phyloP scores from a whole-genome alignment of 2,113 vertebrate species.

The Prochilodus magdalenae region DNA sequence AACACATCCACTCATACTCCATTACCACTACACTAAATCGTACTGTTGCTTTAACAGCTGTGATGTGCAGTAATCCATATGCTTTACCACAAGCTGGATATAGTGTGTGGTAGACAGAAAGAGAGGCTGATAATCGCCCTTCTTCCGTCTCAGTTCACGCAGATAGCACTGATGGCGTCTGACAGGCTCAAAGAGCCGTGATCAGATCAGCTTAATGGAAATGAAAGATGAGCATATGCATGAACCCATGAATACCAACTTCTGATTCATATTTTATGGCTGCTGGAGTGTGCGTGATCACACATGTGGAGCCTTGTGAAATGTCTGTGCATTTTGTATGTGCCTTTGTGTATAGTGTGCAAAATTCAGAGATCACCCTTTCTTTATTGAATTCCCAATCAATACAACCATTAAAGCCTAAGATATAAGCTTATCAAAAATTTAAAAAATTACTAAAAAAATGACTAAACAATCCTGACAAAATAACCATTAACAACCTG shows the following conservation, averaged over 20 bases:
- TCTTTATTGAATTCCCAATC: too few relatives aligned
- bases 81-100: slow-evolving; percentile 52
- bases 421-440: too few relatives aligned
- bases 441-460: too few relatives aligned
- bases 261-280: slow-evolving; percentile 42
- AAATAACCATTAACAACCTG: too few relatives aligned
- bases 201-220: slow-evolving; percentile 54
- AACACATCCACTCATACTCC: slow-evolving; percentile 62
- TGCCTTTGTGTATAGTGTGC: not conserved
- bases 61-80: slow-evolving; percentile 78
- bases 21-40: slow-evolving; percentile 70
- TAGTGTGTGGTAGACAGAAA: not conserved
- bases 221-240: slow-evolving; percentile 39
- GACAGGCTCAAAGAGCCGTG: slow-evolving; percentile 37
- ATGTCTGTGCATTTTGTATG: slow-evolving; percentile 30
- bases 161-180: slow-evolving; percentile 54
- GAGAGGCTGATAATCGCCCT: slow-evolving; percentile 31
- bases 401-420: too few relatives aligned
- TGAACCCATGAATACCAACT: slow-evolving; percentile 33
- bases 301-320: slow-evolving; percentile 8
- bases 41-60: slow-evolving; percentile 75
- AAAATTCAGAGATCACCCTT: too few relatives aligned
- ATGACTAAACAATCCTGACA: too few relatives aligned
- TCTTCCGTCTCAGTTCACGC: slow-evolving; percentile 42
- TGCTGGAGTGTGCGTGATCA: slow-evolving; percentile 32